These are phyloP conservation scores for Brassicogethes aeneus DNA, from an alignment of 2,888 invertebrate species.

Conservation along the genomic window DNA sequence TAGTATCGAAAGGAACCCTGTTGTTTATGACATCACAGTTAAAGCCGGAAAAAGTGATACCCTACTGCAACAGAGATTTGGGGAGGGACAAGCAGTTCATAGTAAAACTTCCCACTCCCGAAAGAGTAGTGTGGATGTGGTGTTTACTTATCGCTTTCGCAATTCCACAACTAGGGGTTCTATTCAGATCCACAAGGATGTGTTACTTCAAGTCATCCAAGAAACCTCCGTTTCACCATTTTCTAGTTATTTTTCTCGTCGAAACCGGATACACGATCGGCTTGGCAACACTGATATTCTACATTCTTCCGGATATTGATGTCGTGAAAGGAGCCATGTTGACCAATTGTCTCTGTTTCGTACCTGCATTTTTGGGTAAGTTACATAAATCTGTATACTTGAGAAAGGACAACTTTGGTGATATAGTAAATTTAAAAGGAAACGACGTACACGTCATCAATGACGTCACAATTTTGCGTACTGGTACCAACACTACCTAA, in stretches of 20 bases:
- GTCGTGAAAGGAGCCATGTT: conserved; percentile 93
- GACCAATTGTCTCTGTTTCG: conserved; percentile 88
- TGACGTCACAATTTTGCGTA: no score
- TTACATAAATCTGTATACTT: conserved; percentile 6
- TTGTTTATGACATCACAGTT: conserved; percentile 90
- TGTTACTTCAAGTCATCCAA: conserved; percentile 86
- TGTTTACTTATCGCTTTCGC: conserved; percentile 78
- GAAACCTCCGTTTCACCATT: conserved; percentile 57
- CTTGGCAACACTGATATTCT: conserved; percentile 75
- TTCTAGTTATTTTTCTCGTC: conserved; percentile 65
- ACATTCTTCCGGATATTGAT: conserved; percentile 84
- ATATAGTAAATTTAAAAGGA: no score
- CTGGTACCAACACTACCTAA: no score
- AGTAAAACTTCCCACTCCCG: conserved; percentile 72
- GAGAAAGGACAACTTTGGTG: no score
- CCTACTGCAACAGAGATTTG: conserved; percentile 78
- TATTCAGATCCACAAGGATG: conserved; percentile 77
- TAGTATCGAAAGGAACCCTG: conserved; percentile 79
- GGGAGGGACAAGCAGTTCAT: conserved; percentile 81
- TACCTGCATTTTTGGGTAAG: conserved; percentile 67
- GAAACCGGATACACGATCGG: conserved; percentile 88
- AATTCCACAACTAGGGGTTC: conserved; percentile 79
- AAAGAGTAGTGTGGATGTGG: conserved; percentile 91
- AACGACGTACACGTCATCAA: no score
- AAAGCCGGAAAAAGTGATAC: conserved; percentile 62